Evolutionary conservation across 2,113 vertebrate genomes (phyloP).

Genomic region (Pungitius pungitius): DNA sequence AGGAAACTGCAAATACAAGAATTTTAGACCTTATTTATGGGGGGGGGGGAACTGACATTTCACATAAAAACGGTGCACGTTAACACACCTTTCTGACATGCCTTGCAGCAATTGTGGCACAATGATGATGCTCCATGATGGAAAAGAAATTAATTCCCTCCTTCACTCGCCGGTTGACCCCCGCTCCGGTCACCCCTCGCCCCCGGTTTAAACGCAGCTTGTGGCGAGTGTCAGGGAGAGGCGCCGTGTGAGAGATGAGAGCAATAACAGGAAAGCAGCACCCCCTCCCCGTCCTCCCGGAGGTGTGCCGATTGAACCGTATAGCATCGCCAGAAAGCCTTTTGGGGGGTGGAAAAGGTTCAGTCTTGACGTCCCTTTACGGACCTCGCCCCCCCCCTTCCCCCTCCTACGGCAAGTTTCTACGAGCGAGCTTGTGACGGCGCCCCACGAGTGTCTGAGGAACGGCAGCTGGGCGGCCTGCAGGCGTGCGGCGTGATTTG

Average conservation of each 20-base stretch:
- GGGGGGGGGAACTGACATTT: background rate
- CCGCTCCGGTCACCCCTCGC: conserved; percentile 30
- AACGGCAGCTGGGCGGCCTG: conserved; percentile 27
- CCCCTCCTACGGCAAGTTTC: background rate
- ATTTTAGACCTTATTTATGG: background rate
- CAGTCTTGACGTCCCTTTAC: conserved; percentile 50
- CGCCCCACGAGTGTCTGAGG: conserved; percentile 8
- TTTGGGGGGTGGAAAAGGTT: conserved; percentile 14
- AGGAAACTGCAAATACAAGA: too few species aligned
- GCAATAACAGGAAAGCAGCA: conserved; percentile 66
- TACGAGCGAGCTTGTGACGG: conserved; percentile 29
- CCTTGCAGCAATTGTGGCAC: background rate
- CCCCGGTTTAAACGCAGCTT: conserved; percentile 67
- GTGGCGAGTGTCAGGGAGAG: conserved; percentile 69
- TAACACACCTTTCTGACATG: background rate
- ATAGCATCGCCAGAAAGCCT: background rate
- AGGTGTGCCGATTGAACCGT: conserved; percentile 32
- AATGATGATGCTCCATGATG: background rate
- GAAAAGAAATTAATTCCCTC: background rate
- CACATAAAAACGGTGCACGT: background rate
- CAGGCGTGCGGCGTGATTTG: conserved; percentile 44
- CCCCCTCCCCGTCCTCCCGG: background rate
- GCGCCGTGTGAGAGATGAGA: conserved; percentile 67
- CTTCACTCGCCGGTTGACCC: conserved; percentile 14
- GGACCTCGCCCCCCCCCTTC: background rate